Percentiles rank a stretch among this genome's conserved stretches.
phyloP scores from a whole-genome alignment of 1,140 invertebrate species.

The Trachymyrmex cornetzi region DNA sequence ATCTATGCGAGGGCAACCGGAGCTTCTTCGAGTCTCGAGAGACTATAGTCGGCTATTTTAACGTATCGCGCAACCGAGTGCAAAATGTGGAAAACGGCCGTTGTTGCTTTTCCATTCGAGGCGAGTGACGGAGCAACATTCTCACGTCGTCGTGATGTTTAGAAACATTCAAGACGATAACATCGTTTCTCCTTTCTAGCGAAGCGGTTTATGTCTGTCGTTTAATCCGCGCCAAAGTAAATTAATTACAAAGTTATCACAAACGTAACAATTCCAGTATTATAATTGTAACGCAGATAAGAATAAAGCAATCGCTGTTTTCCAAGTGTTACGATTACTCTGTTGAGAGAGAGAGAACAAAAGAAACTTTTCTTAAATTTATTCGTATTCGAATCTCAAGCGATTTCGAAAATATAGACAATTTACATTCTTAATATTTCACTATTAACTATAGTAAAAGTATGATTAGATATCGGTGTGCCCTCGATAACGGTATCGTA shows the following conservation, averaged over 20 bases:
- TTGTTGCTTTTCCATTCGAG: slow-evolving; percentile 48
- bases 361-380: not conserved
- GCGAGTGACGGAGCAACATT: slow-evolving; percentile 9
- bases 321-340: not conserved
- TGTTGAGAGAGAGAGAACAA: too few relatives aligned
- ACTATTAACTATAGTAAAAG: slow-evolving; percentile 10
- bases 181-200: not conserved
- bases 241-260: not conserved
- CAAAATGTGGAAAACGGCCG: slow-evolving; percentile 14
- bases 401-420: not conserved
- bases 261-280: not conserved
- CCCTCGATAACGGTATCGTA: slow-evolving; percentile 21
- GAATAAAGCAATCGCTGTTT: not conserved
- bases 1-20: slow-evolving; percentile 66
- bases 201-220: not conserved
- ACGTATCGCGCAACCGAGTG: slow-evolving; percentile 57
- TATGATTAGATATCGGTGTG: slow-evolving; percentile 14
- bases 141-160: slow-evolving; percentile 2
- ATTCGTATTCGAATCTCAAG: not conserved
- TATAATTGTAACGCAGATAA: not conserved
- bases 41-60: slow-evolving; percentile 75
- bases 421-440: slow-evolving; percentile 30
- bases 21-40: slow-evolving; percentile 66
- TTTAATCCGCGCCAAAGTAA: not conserved
- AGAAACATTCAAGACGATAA: not conserved